Evolutionary conservation across 2,113 vertebrate genomes (phyloP).

Genomic region (Pelusios castaneus): DNA sequence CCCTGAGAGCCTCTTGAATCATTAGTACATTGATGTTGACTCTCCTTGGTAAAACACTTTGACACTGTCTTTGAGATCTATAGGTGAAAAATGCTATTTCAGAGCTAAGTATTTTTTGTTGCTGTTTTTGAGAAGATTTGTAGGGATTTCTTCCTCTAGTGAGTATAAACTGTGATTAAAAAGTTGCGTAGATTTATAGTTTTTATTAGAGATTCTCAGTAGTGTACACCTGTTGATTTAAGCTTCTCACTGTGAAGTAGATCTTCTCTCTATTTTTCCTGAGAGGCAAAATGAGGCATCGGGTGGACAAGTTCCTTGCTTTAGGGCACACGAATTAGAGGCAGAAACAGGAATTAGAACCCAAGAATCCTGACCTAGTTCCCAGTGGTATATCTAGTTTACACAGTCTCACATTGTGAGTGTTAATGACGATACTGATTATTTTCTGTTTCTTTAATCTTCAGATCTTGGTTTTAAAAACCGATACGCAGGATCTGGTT

Average conservation of each 20-base stretch:
- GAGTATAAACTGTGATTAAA: background rate
- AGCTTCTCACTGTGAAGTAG: background rate
- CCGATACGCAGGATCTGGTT: slow-evolving; percentile 94
- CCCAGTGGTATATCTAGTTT: background rate
- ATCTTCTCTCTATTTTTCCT: background rate
- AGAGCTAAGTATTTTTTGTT: background rate
- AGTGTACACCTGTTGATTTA: background rate
- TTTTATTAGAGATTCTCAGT: background rate
- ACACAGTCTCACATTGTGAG: background rate
- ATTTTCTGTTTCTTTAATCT: slow-evolving; percentile 46
- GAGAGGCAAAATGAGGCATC: background rate
- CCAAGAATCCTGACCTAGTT: background rate
- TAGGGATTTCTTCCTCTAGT: background rate
- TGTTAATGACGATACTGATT: slow-evolving; percentile 2
- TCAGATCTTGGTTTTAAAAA: slow-evolving; percentile 97
- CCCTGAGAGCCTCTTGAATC: background rate
- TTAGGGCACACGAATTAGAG: background rate
- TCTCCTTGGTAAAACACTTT: background rate
- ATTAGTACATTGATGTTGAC: fast-evolving
- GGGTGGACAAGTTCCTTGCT: background rate
- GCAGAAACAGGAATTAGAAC: background rate
- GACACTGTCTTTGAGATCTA: background rate
- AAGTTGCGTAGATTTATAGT: background rate
- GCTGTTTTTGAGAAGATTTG: background rate
- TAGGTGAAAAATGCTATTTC: background rate